Percentiles rank a stretch among this genome's conserved stretches.
phyloP scores from a whole-genome alignment of 2,113 vertebrate genomes.

The Dasyornis broadbenti region DNA sequence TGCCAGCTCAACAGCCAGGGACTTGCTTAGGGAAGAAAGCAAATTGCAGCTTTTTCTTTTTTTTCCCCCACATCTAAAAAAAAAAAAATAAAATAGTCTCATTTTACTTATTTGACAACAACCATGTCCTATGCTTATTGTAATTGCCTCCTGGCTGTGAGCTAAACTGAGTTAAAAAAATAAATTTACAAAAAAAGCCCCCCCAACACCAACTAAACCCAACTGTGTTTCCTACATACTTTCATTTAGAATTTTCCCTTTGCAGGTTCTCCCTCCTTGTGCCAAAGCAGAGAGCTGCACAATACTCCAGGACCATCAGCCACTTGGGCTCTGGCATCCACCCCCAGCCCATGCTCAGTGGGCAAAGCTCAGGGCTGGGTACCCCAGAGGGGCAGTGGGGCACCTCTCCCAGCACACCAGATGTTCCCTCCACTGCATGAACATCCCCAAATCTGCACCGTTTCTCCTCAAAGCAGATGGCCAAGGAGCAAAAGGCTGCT shows the following conservation, averaged over 20 bases:
- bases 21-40: background rate
- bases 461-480: background rate
- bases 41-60: background rate
- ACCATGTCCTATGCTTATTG: accelerated
- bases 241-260: background rate
- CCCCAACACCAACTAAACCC: background rate
- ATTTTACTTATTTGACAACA: background rate
- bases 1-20: background rate
- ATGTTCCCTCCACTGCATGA: background rate
- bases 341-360: accelerated
- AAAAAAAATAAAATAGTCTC: background rate
- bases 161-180: background rate
- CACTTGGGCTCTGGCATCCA: background rate
- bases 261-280: background rate
- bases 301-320: background rate
- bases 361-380: background rate
- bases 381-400: background rate
- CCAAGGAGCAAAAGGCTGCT: background rate
- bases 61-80: background rate
- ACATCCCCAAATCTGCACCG: too few species aligned
- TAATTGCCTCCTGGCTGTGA: background rate
- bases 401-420: background rate
- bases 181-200: background rate
- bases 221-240: background rate
- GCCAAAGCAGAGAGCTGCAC: background rate